A percentile compares a stretch with the other conserved stretches of the same genome.
Evolutionary conservation across 1,140 invertebrate species (phyloP).

Genomic region (Dinoponera quadriceps): DNA sequence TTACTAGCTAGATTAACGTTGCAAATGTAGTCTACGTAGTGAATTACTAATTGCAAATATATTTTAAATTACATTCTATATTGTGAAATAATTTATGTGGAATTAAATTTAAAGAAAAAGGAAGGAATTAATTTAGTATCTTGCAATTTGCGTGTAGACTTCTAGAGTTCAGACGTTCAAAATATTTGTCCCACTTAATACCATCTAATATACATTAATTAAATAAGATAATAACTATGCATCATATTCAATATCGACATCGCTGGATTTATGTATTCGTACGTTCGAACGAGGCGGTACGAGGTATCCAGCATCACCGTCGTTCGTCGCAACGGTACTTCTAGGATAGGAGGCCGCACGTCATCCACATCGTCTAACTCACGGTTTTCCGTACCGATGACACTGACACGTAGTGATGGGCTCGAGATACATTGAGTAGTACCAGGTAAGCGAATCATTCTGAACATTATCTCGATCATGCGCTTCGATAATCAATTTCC

Average conservation of each 20-base stretch:
- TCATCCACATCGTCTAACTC: slow-evolving; percentile 46
- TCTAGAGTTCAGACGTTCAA: no score
- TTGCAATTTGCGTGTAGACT: no score
- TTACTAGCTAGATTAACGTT: no score
- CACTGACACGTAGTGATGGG: slow-evolving; percentile 15
- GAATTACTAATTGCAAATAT: not conserved
- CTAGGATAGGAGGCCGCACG: slow-evolving; percentile 42
- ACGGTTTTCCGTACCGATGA: slow-evolving; percentile 33
- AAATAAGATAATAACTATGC: not conserved
- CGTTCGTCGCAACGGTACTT: slow-evolving; percentile 46
- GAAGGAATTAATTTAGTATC: no score
- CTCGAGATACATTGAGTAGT: no score
- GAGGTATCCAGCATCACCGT: slow-evolving; percentile 34
- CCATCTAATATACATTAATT: no score
- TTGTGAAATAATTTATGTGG: no score
- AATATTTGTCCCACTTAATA: no score
- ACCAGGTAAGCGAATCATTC: not conserved
- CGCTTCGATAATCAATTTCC: slow-evolving; percentile 27
- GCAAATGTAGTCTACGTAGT: not conserved
- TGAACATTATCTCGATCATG: not conserved
- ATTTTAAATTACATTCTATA: not conserved
- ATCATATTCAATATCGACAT: slow-evolving; percentile 28
- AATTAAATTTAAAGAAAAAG: no score
- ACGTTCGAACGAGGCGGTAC: slow-evolving; percentile 38
- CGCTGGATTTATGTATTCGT: slow-evolving; percentile 23